These are phyloP conservation scores for Axis porcinus DNA, from an alignment of 2,113 vertebrate species.

Conservation along the genomic window DNA sequence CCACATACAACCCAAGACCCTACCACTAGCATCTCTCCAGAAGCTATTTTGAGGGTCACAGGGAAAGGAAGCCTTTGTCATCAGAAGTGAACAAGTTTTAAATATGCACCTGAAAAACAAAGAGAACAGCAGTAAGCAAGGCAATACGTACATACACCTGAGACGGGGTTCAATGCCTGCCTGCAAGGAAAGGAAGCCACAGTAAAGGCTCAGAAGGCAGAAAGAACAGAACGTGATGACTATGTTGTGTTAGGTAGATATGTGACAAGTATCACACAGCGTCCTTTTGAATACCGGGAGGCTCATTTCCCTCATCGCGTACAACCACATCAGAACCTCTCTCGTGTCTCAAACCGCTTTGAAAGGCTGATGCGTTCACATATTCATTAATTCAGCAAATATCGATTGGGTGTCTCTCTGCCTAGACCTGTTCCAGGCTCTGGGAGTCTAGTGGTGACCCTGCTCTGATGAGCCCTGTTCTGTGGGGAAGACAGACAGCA, in stretches of 20 bases:
- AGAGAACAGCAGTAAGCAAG: background rate
- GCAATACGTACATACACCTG: rapidly evolving
- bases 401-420: background rate
- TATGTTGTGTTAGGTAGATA: background rate
- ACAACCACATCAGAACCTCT: background rate
- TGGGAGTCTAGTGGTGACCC: background rate
- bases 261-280: background rate
- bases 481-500: background rate
- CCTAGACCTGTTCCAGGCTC: background rate
- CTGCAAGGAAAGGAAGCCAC: background rate
- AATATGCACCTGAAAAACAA: background rate
- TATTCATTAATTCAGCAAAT: background rate
- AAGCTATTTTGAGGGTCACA: background rate
- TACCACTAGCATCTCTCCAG: background rate
- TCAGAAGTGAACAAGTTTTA: background rate
- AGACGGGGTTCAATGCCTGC: background rate
- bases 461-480: background rate
- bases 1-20: background rate
- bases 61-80: background rate
- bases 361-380: background rate
- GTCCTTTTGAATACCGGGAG: background rate
- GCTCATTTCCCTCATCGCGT: background rate
- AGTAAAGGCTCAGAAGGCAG: background rate
- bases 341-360: background rate
- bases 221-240: rapidly evolving